phyloP scores from a whole-genome alignment of 2,797 vertebrate genomes.

The Myotis vivesi region DNA sequence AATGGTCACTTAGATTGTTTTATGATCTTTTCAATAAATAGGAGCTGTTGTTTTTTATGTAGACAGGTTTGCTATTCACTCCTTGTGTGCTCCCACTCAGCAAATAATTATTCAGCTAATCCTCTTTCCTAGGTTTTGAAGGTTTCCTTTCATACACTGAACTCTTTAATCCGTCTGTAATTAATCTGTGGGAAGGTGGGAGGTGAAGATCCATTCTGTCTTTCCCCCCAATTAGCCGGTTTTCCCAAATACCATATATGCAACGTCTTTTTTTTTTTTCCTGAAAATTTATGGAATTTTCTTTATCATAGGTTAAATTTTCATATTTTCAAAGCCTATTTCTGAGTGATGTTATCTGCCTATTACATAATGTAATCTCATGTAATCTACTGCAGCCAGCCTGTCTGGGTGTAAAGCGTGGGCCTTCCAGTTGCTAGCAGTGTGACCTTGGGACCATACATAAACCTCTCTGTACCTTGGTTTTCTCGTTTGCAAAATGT shows the following conservation, averaged over 20 bases:
- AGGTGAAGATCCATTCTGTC: neutral
- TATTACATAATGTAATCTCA: neutral
- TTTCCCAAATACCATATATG: neutral
- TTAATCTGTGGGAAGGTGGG: neutral
- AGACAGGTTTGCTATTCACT: neutral
- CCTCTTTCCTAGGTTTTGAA: neutral
- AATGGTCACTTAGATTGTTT: neutral
- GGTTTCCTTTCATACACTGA: neutral
- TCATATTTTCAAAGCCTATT: neutral
- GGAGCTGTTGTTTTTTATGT: neutral
- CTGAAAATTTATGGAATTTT: neutral
- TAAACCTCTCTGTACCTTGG: neutral
- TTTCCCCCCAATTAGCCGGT: conserved; percentile 1
- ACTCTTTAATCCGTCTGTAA: conserved; percentile 54
- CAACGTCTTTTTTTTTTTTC: neutral
- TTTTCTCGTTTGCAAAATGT: neutral
- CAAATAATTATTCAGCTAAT: conserved; percentile 17
- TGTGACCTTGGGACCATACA: neutral
- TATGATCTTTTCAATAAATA: neutral
- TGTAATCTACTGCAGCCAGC: accelerated
- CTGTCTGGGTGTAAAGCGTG: neutral
- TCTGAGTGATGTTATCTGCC: neutral
- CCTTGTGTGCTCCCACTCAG: neutral
- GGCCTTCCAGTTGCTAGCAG: neutral
- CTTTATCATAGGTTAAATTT: neutral